Conservation (phyloP, 2,888 invertebrate species). For the Antitype chi region DNA sequence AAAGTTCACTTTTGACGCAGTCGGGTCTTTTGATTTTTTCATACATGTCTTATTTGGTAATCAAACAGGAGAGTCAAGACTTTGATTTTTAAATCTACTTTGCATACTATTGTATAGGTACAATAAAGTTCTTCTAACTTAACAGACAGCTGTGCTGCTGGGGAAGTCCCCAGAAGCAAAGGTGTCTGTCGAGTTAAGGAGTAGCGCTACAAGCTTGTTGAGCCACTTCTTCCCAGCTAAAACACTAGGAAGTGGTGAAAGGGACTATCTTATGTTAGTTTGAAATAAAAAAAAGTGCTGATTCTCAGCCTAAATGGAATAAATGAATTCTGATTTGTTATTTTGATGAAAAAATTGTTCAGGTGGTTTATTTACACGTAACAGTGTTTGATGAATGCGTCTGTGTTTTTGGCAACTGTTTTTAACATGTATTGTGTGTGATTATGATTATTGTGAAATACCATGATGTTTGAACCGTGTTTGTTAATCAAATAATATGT, state of each 20-base stretch:
- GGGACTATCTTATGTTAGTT: neutral
- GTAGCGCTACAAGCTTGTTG: neutral
- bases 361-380: neutral
- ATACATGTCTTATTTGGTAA: neutral
- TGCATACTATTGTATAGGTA: neutral
- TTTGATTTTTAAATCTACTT: neutral
- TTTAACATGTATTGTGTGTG: neutral
- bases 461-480: neutral
- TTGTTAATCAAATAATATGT: neutral
- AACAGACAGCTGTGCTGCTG: neutral
- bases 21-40: too few relatives aligned
- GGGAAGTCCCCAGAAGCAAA: neutral
- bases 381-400: neutral
- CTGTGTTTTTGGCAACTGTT: neutral
- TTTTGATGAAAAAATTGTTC: neutral
- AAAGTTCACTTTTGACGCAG: too few relatives aligned
- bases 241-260: neutral
- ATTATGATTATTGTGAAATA: neutral
- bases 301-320: too few relatives aligned
- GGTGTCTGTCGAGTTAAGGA: too few relatives aligned
- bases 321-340: neutral
- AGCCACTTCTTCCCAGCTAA: neutral
- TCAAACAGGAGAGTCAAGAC: neutral
- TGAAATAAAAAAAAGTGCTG: neutral
- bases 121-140: neutral